phyloP scores from a whole-genome alignment of 35 echinoderm and acorn worm genomes.

The Lytechinus variegatus region DNA sequence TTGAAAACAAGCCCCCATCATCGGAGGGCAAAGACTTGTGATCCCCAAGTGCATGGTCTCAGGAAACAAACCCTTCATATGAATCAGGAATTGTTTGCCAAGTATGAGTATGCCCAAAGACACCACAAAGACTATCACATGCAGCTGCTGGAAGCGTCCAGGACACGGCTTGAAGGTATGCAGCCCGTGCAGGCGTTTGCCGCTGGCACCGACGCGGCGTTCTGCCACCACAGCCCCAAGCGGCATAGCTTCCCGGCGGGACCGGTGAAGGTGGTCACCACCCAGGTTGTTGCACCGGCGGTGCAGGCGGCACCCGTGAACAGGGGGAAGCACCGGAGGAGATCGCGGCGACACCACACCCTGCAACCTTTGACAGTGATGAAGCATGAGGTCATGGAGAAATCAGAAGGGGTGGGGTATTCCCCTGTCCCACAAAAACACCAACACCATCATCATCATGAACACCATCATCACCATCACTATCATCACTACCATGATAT shows the following conservation, averaged over 20 bases:
- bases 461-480: conserved; percentile 88
- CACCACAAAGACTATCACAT: conserved; percentile 72
- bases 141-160: conserved; percentile 64
- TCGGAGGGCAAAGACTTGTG: conserved; percentile 24
- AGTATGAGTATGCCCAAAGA: conserved; percentile 52
- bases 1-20: neutral
- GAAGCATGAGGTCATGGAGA: conserved; percentile 78
- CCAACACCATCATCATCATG: conserved; percentile 84
- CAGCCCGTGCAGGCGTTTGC: conserved; percentile 54
- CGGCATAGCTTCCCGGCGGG: conserved; percentile 34
- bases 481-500: conserved; percentile 85
- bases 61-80: conserved; percentile 44
- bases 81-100: conserved; percentile 44
- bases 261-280: conserved; percentile 44
- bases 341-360: conserved; percentile 54
- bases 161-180: conserved; percentile 54
- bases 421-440: conserved; percentile 59
- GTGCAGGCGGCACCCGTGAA: conserved; percentile 45
- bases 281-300: conserved; percentile 58
- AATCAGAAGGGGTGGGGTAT: conserved; percentile 55
- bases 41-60: neutral
- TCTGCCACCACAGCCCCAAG: conserved; percentile 26
- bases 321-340: conserved; percentile 63
- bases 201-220: neutral
- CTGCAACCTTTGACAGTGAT: conserved; percentile 84